phyloP scores from a whole-genome alignment of 2,888 invertebrate species.

The Parnassius orleans region DNA sequence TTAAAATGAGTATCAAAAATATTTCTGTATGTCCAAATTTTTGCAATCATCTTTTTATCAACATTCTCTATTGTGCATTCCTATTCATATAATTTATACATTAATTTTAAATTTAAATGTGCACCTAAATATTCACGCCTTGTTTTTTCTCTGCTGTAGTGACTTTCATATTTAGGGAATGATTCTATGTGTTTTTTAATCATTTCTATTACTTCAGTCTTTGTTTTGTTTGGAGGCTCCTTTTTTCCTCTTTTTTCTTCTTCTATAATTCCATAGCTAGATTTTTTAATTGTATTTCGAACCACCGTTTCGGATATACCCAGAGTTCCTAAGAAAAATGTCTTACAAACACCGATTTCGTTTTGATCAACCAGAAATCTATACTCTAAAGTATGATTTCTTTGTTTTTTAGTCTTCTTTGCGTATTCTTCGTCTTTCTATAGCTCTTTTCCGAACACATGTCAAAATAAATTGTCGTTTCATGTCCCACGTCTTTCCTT shows the following conservation, averaged over 20 bases:
- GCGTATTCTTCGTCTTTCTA: too few species aligned
- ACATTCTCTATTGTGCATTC: background rate
- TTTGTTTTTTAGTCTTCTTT: too few species aligned
- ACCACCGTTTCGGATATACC: conserved; percentile 2
- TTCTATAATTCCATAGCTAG: background rate
- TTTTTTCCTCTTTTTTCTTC: conserved; percentile 2
- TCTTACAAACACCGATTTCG: background rate
- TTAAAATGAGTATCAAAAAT: conserved; percentile 1
- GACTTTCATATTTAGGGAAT: background rate
- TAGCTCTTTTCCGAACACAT: too few species aligned
- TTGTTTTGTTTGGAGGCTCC: background rate
- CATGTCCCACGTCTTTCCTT: too few species aligned
- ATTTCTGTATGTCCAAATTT: background rate
- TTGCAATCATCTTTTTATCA: background rate
- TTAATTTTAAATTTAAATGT: background rate
- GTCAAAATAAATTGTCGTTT: too few species aligned
- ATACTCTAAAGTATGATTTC: too few species aligned
- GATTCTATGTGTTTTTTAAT: background rate
- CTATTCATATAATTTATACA: background rate
- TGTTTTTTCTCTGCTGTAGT: background rate
- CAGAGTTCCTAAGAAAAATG: background rate
- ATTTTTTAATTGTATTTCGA: conserved; percentile 4
- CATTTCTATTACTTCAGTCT: background rate
- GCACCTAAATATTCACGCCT: background rate
- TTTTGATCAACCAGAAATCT: too few species aligned